Evolutionary conservation across 2,888 invertebrate genomes (phyloP).

Genomic region (Lydus trimaculatus): DNA sequence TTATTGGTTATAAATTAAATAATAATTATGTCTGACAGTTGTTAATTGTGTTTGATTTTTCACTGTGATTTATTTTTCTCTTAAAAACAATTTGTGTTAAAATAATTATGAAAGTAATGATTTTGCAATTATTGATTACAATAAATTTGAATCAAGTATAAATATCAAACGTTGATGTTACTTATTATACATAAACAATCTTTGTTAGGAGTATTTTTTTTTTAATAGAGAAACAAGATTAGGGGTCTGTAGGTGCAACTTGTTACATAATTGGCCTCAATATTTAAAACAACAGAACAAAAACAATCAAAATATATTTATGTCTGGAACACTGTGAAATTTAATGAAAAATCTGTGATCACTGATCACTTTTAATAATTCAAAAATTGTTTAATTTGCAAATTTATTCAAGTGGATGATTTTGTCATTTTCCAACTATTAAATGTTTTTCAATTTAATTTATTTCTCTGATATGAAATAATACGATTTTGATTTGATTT

Average conservation of each 20-base stretch:
- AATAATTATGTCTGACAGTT: neutral
- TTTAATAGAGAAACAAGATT: neutral
- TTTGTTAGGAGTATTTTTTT: neutral
- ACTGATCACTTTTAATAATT: neutral
- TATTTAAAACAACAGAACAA: neutral
- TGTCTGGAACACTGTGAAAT: neutral
- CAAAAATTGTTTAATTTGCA: neutral
- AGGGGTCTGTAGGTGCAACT: conserved; percentile 1
- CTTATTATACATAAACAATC: neutral
- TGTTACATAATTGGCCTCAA: conserved; percentile 7
- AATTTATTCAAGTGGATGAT: neutral
- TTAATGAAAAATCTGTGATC: neutral
- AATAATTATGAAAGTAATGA: neutral
- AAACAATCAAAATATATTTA: neutral
- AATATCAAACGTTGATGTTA: conserved; percentile 1
- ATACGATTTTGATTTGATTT: neutral
- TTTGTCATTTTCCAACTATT: neutral
- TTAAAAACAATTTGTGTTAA: neutral
- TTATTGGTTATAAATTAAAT: neutral
- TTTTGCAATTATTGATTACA: neutral
- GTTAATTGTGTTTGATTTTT: neutral
- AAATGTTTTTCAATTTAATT: neutral
- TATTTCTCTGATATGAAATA: too few species aligned
- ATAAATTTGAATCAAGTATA: neutral
- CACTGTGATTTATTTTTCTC: neutral